Conservation (phyloP, 2,113 vertebrate species). For the Mirounga angustirostris region DNA sequence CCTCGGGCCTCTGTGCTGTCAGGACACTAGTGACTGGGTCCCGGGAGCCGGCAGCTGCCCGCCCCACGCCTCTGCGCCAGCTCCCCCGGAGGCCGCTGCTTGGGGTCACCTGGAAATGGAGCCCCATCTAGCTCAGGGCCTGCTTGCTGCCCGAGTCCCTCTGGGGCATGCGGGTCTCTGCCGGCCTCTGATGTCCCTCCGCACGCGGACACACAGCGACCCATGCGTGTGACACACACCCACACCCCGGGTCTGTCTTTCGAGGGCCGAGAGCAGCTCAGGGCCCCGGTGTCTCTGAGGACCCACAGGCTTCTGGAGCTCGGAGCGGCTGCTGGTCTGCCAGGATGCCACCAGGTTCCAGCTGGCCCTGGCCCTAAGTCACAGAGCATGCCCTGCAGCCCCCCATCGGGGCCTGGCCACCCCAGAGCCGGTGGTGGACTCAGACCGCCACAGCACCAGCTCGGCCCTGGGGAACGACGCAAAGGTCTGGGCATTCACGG, state of each 20-base stretch:
- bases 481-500: too few relatives aligned
- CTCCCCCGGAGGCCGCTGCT: background rate
- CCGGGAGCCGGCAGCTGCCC: background rate
- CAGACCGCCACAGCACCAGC: rapidly evolving
- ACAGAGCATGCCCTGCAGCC: background rate
- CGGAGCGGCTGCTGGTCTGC: rapidly evolving
- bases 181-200: too few relatives aligned
- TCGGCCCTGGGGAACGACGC: background rate
- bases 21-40: rapidly evolving
- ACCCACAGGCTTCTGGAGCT: background rate
- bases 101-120: background rate
- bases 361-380: background rate
- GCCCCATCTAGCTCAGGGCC: background rate
- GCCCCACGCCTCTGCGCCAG: rapidly evolving
- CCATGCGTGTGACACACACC: too few relatives aligned
- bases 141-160: too few relatives aligned
- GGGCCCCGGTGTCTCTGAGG: too few relatives aligned
- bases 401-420: background rate
- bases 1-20: rapidly evolving
- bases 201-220: too few relatives aligned
- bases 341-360: background rate
- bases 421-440: background rate
- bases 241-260: too few relatives aligned
- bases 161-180: too few relatives aligned
- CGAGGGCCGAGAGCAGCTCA: background rate